These are phyloP conservation scores for Epinotia brunnichana DNA, from an alignment of 2,888 invertebrate species.

Conservation along the genomic window DNA sequence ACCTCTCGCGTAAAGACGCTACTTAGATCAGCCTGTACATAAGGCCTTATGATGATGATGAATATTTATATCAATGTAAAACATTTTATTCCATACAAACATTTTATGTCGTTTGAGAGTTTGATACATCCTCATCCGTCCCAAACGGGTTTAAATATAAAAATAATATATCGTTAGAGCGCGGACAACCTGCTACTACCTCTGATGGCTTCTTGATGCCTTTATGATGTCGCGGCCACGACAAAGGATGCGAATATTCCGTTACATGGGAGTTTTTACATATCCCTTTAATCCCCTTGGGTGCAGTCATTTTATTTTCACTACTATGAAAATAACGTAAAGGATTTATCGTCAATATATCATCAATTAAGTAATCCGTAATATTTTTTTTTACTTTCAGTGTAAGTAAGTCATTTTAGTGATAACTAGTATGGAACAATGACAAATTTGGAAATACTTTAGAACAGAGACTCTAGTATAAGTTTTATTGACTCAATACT, in stretches of 20 bases:
- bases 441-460: no score
- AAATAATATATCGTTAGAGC: constrained; percentile 55
- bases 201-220: constrained; percentile 81
- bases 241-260: constrained; percentile 65
- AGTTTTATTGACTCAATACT: no score
- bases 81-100: not conserved
- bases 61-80: not conserved
- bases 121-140: constrained; percentile 51
- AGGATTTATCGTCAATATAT: no score
- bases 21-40: no score
- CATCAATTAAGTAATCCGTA: no score
- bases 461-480: no score
- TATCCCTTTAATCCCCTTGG: constrained; percentile 41
- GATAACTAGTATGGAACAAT: no score
- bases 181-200: constrained; percentile 69
- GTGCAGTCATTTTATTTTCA: not conserved
- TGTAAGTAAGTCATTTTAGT: no score
- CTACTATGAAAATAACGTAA: no score
- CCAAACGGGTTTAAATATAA: constrained; percentile 61
- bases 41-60: no score
- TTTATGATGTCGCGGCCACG: constrained; percentile 78
- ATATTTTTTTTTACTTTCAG: no score
- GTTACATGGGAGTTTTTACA: constrained; percentile 49
- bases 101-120: constrained; percentile 12
- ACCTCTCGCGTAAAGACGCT: no score